Percentiles rank a stretch among this genome's conserved stretches.
Evolutionary conservation across 2,888 invertebrate species (phyloP).

Genomic region (Eupithecia inturbata): DNA sequence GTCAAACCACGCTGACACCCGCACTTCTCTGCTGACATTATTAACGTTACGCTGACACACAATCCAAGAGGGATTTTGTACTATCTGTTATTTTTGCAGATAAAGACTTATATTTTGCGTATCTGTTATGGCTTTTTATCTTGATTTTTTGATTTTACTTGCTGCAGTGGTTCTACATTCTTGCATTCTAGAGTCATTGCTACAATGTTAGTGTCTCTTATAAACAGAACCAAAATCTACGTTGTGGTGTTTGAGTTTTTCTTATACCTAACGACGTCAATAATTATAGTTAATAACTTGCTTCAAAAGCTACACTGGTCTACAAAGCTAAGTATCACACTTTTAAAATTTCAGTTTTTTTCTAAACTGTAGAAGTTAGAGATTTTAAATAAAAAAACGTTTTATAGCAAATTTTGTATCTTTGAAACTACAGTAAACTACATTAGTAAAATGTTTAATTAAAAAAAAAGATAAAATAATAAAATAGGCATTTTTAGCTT

Average conservation of each 20-base stretch:
- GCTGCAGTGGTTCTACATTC: not conserved
- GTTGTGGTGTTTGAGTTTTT: not conserved
- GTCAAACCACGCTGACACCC: conserved; percentile 10
- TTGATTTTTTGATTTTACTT: not conserved
- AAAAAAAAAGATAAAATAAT: too few relatives aligned
- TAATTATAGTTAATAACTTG: too few relatives aligned
- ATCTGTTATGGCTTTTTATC: not conserved
- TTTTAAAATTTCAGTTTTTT: too few relatives aligned
- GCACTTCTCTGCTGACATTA: conserved; percentile 8
- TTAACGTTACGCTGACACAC: conserved; percentile 3
- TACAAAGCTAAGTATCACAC: too few relatives aligned
- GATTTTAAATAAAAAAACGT: too few relatives aligned
- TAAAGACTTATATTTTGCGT: not conserved
- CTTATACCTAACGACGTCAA: too few relatives aligned
- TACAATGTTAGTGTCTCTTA: not conserved
- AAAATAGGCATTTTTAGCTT: too few relatives aligned
- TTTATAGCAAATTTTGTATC: too few relatives aligned
- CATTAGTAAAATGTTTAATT: too few relatives aligned
- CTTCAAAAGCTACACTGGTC: too few relatives aligned
- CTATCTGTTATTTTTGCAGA: not conserved
- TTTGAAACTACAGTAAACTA: too few relatives aligned
- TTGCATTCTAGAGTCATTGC: not conserved
- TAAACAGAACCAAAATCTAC: not conserved
- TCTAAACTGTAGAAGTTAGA: too few relatives aligned
- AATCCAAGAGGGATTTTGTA: not conserved